Base-by-base conservation (phyloP, 1,140 invertebrate genomes). In the Eumeta japonica region DNA sequence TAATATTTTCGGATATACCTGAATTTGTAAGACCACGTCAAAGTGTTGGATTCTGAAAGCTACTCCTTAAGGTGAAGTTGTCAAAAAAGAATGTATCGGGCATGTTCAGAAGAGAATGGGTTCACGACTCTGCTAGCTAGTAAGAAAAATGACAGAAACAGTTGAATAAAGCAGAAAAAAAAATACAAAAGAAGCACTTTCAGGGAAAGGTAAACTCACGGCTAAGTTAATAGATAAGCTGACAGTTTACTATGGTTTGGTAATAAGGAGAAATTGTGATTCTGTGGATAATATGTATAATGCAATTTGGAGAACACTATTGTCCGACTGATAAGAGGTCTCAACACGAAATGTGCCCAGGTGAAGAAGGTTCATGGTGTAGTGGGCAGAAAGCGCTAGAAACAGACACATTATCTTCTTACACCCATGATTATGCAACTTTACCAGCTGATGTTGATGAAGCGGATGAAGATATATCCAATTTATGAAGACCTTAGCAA, bases 261-360 rank as follows among this genome's bases (percentile, higher is more conserved):
- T 58, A 28, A 65, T 65, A 38, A 37, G 50, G 12, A 37, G 51
- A 40, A 47, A 59, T 40, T 28, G 10, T 37, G 47, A 52, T 42
- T 56, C 47, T 40, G 37, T 51, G 28, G 43, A 60, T 39, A 37
- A 62, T 17, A 67, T 58, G 56, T 52, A 46, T 39, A 43, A 54
- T 28, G 57, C 53, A 17, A 49, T 66, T 14, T 55, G 48, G 57
- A 24, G 20, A 54, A 42, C 58, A 67, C 35, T 46, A 55, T 14
- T 39, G 41, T 27, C 65, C 54, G 16, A 58, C 56, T 31, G 48
- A 62, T 33, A 36, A 50, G 18, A 42, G 52, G 18, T 54, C 53
- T 9, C 24, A 41, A 18, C 54, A 58, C 36, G 27, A 36, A 16
- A 41, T 46, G 30, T 58, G 55, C 37, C 48, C 52, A 35, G 17